Conservation (phyloP, 35 echinoderm and acorn worm species). For the Ptychodera flava region DNA sequence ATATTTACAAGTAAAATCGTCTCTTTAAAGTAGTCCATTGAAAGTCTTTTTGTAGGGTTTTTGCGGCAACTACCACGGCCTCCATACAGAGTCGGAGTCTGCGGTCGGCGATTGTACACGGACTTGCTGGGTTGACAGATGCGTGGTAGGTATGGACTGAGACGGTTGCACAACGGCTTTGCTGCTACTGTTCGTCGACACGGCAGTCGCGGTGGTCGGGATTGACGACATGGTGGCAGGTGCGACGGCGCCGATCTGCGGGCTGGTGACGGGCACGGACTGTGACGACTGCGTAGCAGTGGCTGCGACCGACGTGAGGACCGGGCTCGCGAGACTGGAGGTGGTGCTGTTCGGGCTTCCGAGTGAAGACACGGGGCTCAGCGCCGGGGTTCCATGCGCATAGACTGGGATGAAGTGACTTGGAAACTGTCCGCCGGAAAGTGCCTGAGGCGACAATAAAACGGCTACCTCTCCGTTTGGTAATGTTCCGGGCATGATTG, state of each 20-base stretch:
- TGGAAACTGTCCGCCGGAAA: slow-evolving; percentile 76
- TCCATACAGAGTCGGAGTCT: not conserved
- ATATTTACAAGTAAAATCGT: too few species aligned
- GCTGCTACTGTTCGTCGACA: not conserved
- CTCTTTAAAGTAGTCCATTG: too few species aligned
- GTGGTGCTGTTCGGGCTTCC: slow-evolving; percentile 10
- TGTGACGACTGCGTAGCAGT: not conserved
- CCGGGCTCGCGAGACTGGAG: not conserved
- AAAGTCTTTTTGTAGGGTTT: too few species aligned
- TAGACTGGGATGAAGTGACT: slow-evolving; percentile 99
- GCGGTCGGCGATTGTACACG: not conserved
- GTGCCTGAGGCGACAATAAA: slow-evolving; percentile 78
- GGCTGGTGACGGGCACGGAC: not conserved
- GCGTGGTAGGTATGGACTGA: not conserved
- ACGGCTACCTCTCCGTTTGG: slow-evolving; percentile 76
- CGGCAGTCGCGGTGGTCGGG: not conserved
- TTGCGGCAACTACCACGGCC: not conserved
- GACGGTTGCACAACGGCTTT: not conserved
- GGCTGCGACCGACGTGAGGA: not conserved
- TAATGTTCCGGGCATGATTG: slow-evolving; percentile 36
- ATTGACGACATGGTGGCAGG: not conserved
- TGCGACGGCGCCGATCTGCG: not conserved
- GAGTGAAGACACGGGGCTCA: slow-evolving; percentile 33
- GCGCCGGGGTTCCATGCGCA: slow-evolving; percentile 59
- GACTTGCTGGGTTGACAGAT: not conserved